Evolutionary conservation across 2,113 vertebrate species (phyloP).

Genomic region (Thermophis baileyi): DNA sequence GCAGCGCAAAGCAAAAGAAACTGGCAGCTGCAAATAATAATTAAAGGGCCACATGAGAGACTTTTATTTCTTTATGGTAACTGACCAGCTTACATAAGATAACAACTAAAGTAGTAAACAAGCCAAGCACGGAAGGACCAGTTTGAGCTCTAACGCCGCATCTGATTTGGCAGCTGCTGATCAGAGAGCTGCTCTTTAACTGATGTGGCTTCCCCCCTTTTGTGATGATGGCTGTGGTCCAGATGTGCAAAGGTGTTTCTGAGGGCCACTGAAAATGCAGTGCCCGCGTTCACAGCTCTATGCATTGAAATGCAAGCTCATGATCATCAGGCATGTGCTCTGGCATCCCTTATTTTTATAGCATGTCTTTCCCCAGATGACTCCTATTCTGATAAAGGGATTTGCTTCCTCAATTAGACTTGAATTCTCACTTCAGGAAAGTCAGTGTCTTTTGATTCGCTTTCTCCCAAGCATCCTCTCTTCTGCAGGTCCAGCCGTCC

Average conservation of each 20-base stretch:
- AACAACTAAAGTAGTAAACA: neutral
- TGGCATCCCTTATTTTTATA: neutral
- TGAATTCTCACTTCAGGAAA: neutral
- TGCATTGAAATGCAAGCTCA: neutral
- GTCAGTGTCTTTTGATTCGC: neutral
- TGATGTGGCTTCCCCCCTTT: neutral
- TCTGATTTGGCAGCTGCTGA: neutral
- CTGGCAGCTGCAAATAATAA: neutral
- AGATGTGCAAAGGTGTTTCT: neutral
- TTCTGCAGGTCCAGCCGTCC: neutral
- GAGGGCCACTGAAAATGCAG: neutral
- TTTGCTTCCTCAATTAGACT: neutral
- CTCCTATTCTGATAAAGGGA: too few relatives aligned
- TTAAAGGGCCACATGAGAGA: neutral
- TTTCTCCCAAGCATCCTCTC: neutral
- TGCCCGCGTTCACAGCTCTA: neutral
- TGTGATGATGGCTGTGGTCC: neutral
- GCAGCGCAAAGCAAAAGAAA: neutral
- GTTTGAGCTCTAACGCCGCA: neutral
- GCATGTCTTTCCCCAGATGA: neutral
- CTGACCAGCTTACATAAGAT: neutral
- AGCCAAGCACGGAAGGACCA: neutral
- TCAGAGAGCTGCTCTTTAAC: neutral
- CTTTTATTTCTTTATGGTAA: neutral
- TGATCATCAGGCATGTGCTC: neutral